Percentiles rank a stretch among this genome's conserved stretches.
Evolutionary conservation across 2,888 invertebrate genomes (phyloP).

Genomic region (Tipula unca): DNA sequence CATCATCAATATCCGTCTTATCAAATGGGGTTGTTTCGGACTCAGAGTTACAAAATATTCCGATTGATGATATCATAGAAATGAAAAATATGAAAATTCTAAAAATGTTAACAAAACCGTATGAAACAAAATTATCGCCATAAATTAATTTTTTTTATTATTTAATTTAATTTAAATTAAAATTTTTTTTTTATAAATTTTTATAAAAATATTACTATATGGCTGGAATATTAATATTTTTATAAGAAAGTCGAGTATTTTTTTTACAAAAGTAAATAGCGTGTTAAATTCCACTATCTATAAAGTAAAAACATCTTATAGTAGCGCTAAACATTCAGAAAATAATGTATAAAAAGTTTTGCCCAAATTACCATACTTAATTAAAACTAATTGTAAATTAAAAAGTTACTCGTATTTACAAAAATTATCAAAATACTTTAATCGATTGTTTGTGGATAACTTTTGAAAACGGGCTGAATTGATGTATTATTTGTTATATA

Average conservation of each 20-base stretch:
- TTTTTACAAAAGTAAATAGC: not conserved
- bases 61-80: not conserved
- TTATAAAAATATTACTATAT: slow-evolving; percentile 1
- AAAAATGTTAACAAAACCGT: slow-evolving; percentile 8
- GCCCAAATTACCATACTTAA: too few relatives aligned
- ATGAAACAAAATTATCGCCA: not conserved
- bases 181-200: not conserved
- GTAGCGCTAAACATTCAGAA: not conserved
- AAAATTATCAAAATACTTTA: not conserved
- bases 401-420: not conserved
- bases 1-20: not conserved
- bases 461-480: not conserved
- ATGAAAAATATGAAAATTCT: slow-evolving; percentile 16
- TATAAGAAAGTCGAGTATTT: not conserved
- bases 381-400: not conserved
- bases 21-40: not conserved
- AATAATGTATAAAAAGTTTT: too few relatives aligned
- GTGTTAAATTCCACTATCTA: too few relatives aligned
- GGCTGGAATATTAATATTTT: slow-evolving; percentile 8
- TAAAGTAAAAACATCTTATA: not conserved
- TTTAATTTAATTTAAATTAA: not conserved
- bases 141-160: not conserved
- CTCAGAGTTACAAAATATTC: not conserved
- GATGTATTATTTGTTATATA: not conserved
- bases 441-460: not conserved